Base-by-base conservation (phyloP, 2,888 invertebrate genomes). In the Mechanitis messenoides region DNA sequence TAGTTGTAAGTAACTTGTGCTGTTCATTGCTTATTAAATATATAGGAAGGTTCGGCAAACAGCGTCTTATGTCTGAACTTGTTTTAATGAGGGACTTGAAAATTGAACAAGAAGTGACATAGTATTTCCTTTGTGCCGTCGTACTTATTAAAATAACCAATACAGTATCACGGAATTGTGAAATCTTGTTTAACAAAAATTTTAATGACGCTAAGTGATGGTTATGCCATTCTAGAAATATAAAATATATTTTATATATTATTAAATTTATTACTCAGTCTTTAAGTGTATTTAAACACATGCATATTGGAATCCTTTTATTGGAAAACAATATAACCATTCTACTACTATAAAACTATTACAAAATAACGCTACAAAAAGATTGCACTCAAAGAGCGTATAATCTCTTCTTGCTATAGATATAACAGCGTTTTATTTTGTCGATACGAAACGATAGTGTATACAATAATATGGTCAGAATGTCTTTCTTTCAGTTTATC, bases 71-170 rank as follows among this genome's bases (percentile, higher is more conserved):
- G 53, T 53, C 67, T 63, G 55, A 59, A 60, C 63, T 62, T 63
- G 58, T 76, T 79, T 80, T 83, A 85, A 85, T 81, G 82, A 84
- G 78, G 72, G 74, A 76, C 78, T 77, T 75, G 77, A 74, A 73
- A 78, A 75, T 73, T 71, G 67, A 67, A 74, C 69, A 68, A 69
- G 69, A 73, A 74, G 75, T 71, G 72, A 72, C 67, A 69, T 73
- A 71, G 64, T 74, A 71, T 78, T 81, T 74, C 78, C 81, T 83
- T 83, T 84, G 83, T 81, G 79, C 76, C 74, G 76, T 75, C 76
- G 78, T 69, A 72, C 77, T 82, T 84, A 85, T 85, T 84, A 84
- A 78, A 55, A 56, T 54, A 72, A 70, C 72, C 66, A 61, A 64
- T 69, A 74, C 69, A 75, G 76, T 72, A 69, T 63, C 9, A 56